Evolutionary conservation across 2,797 vertebrate genomes (phyloP), one percentile per base, ranked within the genome.

Genomic region (Sus cebifrons): DNA sequence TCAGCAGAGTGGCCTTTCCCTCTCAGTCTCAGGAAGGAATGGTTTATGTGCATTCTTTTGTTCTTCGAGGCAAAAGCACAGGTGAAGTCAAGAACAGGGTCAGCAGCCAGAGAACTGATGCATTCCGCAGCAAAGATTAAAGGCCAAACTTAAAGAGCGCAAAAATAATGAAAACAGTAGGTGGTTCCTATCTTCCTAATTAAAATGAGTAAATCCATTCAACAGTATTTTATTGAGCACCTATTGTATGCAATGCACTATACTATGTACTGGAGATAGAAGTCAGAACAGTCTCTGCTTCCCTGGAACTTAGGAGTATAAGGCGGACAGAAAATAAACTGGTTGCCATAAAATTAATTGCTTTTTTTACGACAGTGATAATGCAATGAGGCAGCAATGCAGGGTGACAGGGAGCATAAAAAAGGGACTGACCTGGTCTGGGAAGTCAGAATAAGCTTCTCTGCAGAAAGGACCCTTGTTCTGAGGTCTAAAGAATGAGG

Each of bases 11-110:
- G 25, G 52, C 11, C 54, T 65, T 86, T 65, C 56, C 56, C 32
- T 65, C 73, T 79, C 44, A 40, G 4, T 70, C n/a, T 83, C 86
- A 36, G 70, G 25, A 92, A 81, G 36, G 60, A 77, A 70, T 18
- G 27, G 20, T 25, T 79, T 40, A 13, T 11, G 18, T 44, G 27
- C 64, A n/a, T 88, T 85, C 86, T 92, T 73, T 92, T 73, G 58
- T 95, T 89, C n/a, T 88, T 32, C 25, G 68, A 3, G 18, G 74
- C 73, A 90, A 91, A 96, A 82, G 49, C 65, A 54, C 5, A 2
- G 32, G 8, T 27, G 32, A 87, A 78, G 11, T 17, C 70, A 68
- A 86, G 56, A 58, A 73, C 54, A 91, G 4, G 17, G 21, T 29
- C 1, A 79, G 56, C 5, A 14, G 23, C 2, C 23, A 58, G 36